phyloP scores from a whole-genome alignment of 1,140 invertebrate species.

The Rhynchophorus ferrugineus region DNA sequence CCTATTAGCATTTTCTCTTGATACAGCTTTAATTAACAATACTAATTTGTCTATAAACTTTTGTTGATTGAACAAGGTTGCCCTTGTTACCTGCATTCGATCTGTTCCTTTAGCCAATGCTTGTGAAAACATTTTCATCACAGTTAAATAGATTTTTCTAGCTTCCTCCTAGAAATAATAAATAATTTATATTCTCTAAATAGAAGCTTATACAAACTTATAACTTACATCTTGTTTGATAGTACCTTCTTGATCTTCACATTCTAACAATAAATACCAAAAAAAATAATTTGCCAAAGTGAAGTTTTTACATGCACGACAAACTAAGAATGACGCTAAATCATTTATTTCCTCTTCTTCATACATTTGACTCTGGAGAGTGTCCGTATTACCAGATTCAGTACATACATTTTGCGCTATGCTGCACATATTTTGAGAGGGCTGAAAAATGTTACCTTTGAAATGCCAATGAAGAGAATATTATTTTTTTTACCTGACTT shows the following conservation, averaged over 20 bases:
- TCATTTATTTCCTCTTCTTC: conserved; percentile 72
- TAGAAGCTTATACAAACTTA: conserved; percentile 9
- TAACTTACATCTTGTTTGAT: conserved; percentile 66
- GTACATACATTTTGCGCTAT: conserved; percentile 30
- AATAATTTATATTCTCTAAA: neutral
- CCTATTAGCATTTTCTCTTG: conserved; percentile 83
- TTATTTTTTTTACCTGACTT: neutral
- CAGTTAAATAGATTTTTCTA: conserved; percentile 80
- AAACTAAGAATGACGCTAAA: conserved; percentile 86
- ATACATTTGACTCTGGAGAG: conserved; percentile 50
- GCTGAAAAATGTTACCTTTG: conserved; percentile 4
- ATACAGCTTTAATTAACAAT: conserved; percentile 82
- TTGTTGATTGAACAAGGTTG: conserved; percentile 73
- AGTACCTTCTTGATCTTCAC: conserved; percentile 67
- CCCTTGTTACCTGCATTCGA: conserved; percentile 61
- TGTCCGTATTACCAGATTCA: conserved; percentile 42
- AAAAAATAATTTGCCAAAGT: conserved; percentile 93
- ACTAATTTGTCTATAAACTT: conserved; percentile 88
- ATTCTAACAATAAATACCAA: conserved; percentile 93
- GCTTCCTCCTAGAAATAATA: conserved; percentile 41
- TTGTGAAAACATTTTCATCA: conserved; percentile 80
- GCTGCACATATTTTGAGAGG: conserved; percentile 22
- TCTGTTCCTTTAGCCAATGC: conserved; percentile 54
- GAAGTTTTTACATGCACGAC: conserved; percentile 80
- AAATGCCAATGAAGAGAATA: neutral